Conservation (phyloP, 2,888 invertebrate species). For the Lithophane socia region DNA sequence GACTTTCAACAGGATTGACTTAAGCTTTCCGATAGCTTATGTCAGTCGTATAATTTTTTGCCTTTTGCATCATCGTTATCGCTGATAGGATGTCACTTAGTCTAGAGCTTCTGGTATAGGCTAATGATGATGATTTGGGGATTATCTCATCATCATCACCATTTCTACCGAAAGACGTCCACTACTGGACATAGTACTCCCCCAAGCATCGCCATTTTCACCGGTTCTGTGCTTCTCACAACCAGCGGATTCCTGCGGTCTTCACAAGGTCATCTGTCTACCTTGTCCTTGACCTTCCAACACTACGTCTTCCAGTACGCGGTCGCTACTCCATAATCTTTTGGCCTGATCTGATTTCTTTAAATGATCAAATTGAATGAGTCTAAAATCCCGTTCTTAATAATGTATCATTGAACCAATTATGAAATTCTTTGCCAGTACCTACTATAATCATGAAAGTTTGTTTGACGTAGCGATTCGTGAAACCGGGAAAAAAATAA, state of each 20-base stretch:
- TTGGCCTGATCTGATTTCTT: neutral
- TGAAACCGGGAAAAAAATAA: neutral
- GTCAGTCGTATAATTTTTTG: too few relatives aligned
- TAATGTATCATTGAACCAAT: neutral
- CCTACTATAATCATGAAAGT: slow-evolving; percentile 22
- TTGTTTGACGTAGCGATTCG: slow-evolving; percentile 9
- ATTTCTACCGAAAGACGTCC: neutral
- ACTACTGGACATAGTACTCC: neutral
- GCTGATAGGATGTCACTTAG: too few relatives aligned
- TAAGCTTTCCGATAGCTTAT: too few relatives aligned
- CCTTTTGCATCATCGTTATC: too few relatives aligned
- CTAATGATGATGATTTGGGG: neutral
- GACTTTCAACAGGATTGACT: too few relatives aligned
- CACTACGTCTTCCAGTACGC: too few relatives aligned
- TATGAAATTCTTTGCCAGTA: slow-evolving; percentile 11
- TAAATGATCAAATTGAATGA: neutral
- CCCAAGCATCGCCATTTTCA: neutral
- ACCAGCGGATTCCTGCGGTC: too few relatives aligned
- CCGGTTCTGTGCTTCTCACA: too few relatives aligned
- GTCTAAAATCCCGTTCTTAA: neutral
- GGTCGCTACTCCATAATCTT: too few relatives aligned
- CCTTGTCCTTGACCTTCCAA: too few relatives aligned
- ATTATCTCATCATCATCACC: neutral
- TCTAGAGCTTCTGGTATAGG: too few relatives aligned
- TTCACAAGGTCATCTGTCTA: too few relatives aligned